phyloP scores from a whole-genome alignment of 2,888 invertebrate genomes.

The Prosapia bicincta region DNA sequence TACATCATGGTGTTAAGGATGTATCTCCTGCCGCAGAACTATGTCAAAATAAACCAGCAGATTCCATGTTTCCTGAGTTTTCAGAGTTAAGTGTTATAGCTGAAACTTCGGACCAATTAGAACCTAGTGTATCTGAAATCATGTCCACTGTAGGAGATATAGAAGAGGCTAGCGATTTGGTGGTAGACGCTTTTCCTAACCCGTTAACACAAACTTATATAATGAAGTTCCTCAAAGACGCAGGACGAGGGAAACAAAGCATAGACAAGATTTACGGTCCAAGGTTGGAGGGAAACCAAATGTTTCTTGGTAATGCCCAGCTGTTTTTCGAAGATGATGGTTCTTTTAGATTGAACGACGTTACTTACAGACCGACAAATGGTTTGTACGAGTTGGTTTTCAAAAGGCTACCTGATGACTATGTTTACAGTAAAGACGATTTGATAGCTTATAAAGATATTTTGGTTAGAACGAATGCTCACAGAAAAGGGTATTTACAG shows the following conservation, averaged over 20 bases:
- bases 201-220: neutral
- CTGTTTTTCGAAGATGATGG: neutral
- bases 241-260: neutral
- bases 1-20: too few species aligned
- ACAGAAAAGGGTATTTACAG: neutral
- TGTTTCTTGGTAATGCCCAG: neutral
- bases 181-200: neutral
- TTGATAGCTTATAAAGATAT: neutral
- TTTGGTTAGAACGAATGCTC: neutral
- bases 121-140: neutral
- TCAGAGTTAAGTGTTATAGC: too few species aligned
- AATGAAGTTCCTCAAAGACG: neutral
- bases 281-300: neutral
- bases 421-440: neutral
- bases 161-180: neutral
- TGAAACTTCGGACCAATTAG: neutral
- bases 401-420: neutral
- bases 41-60: too few species aligned
- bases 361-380: neutral
- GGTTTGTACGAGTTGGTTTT: constrained; percentile 12
- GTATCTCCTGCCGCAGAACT: too few species aligned
- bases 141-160: neutral
- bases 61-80: too few species aligned
- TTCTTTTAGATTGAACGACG: neutral
- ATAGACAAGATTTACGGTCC: constrained; percentile 2